Base-by-base conservation (phyloP, 1,140 invertebrate species). In the Onthophagus taurus region DNA sequence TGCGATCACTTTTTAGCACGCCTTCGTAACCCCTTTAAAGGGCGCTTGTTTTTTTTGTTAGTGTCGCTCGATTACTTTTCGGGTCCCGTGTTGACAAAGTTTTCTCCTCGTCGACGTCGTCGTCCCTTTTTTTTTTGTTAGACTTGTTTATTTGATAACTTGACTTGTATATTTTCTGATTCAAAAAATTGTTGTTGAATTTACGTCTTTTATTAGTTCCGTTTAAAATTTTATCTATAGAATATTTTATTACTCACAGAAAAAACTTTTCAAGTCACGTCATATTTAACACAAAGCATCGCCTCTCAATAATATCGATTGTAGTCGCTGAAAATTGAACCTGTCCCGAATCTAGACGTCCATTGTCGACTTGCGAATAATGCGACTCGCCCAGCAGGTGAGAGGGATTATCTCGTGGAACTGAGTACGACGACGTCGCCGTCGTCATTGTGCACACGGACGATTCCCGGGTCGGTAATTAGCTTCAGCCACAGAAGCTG, bases 401-500 rank as follows among this genome's bases (percentile, higher is more conserved):
- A 26, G n/a, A 26, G n/a, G 6, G 23, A 26, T 26, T 6, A n/a
- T 26, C n/a, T n/a, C n/a, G n/a, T n/a, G n/a, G n/a, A n/a, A n/a
- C n/a, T n/a, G n/a, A 16, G 38, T 18, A 16, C 23, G 21, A 18
- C 38, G 38, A 13, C 38, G 38, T 13, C 9, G 17, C 21, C 21
- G 4, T 8, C 4, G 21, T 41, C 16, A 41, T 41, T 41, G 38
- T 41, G 23, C 38, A 16, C 33, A 47, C 42, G 42, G 23, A 42
- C 39, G 45, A 36, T 33, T 17, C n/a, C n/a, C n/a, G n/a, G n/a
- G 23, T 24, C 26, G 20, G 44, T 48, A 48, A 48, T 48, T 48
- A 48, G 35, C 42, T 44, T 48, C 47, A 48, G 31, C 42, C 44
- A 34, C 47, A 48, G 47, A 37, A 42, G 26, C 42, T 44, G 47